Conservation (phyloP, 1,140 invertebrate genomes). For the Zaprionus ornatus region DNA sequence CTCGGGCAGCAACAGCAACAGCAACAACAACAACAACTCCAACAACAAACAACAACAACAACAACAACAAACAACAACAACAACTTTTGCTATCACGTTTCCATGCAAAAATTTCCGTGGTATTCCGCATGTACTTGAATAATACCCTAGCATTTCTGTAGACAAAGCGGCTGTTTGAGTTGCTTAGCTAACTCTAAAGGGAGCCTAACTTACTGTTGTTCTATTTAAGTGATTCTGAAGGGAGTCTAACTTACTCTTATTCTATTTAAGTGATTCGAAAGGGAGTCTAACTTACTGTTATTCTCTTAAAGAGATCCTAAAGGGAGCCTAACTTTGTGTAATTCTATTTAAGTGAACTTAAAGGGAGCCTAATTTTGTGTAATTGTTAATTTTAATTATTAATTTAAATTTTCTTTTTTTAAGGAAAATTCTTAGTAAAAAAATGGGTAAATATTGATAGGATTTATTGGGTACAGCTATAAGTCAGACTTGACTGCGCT, state of each 20-base stretch:
- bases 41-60: constrained; percentile 18
- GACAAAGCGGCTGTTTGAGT: background rate
- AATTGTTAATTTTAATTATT: too few relatives aligned
- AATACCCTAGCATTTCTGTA: constrained; percentile 11
- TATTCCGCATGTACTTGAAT: constrained; percentile 74
- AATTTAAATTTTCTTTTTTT: too few relatives aligned
- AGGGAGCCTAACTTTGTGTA: too few relatives aligned
- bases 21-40: constrained; percentile 33
- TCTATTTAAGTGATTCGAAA: too few relatives aligned
- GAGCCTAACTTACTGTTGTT: background rate
- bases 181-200: background rate
- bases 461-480: background rate
- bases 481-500: background rate
- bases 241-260: too few relatives aligned
- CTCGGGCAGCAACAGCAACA: constrained; percentile 38
- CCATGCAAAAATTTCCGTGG: constrained; percentile 74
- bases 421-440: background rate
- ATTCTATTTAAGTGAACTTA: too few relatives aligned
- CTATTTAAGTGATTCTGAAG: too few relatives aligned
- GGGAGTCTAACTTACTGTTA: too few relatives aligned
- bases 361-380: too few relatives aligned
- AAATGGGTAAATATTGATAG: constrained; percentile 40
- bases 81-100: constrained; percentile 81
- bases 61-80: constrained; percentile 55
- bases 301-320: too few relatives aligned